These are phyloP conservation scores for Sebastes itinus DNA, from an alignment of 2,797 vertebrate genomes.

Conservation along the genomic window DNA sequence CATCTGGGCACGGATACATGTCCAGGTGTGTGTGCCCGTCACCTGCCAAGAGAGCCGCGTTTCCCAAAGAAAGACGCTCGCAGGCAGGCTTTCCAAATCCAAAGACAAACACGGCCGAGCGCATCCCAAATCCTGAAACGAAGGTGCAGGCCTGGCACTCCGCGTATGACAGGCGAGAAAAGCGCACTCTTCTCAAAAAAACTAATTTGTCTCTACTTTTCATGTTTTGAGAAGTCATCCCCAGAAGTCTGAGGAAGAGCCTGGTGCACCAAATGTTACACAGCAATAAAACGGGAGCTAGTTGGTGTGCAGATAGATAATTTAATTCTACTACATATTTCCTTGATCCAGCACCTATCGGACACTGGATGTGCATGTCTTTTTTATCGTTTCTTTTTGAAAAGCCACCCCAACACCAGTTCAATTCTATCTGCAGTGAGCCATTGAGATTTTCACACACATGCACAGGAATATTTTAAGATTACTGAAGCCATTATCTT, in stretches of 20 bases:
- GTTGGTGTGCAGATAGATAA: too few species aligned
- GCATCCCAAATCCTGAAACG: conserved; percentile 36
- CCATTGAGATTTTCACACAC: not conserved
- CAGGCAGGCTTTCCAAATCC: conserved; percentile 52
- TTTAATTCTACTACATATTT: too few species aligned
- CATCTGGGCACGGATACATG: conserved; percentile 76
- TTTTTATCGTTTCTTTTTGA: not conserved
- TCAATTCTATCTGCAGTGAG: not conserved
- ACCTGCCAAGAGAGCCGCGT: conserved; percentile 74
- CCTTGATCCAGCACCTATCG: too few species aligned
- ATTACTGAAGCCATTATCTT: not conserved
- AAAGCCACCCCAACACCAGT: not conserved
- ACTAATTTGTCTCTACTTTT: not conserved
- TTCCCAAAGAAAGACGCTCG: conserved; percentile 59
- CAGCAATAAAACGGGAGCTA: too few species aligned
- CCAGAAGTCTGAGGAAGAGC: too few species aligned
- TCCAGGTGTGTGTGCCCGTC: conserved; percentile 76
- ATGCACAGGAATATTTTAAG: not conserved
- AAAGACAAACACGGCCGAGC: conserved; percentile 53
- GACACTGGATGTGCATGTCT: too few species aligned
- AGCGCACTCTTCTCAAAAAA: not conserved
- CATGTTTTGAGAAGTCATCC: not conserved
- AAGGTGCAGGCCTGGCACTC: conserved; percentile 29
- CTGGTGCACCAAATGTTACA: too few species aligned
- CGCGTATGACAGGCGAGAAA: not conserved